phyloP scores from a whole-genome alignment of 92 coral and sea anemone species.

The Zoanthus gigantus region DNA sequence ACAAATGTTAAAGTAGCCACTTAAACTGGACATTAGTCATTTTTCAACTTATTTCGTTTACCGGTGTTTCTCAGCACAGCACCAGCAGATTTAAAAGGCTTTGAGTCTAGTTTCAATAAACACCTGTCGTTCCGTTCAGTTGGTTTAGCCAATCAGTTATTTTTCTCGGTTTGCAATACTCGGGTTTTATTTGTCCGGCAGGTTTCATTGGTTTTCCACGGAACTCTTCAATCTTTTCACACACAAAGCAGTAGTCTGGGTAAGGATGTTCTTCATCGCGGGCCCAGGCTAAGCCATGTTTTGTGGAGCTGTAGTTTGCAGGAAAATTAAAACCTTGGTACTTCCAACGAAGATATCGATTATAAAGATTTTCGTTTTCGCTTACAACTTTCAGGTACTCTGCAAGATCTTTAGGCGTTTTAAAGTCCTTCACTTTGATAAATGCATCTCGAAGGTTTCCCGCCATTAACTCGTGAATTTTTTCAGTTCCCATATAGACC shows the following conservation, averaged over 20 bases:
- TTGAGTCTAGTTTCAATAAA: no score
- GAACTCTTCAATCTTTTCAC: not conserved
- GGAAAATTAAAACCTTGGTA: constrained; percentile 64
- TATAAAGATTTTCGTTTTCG: constrained; percentile 63
- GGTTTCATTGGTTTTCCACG: constrained; percentile 2
- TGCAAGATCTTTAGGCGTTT: constrained; percentile 66
- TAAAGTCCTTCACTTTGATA: constrained; percentile 70
- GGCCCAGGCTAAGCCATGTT: constrained; percentile 8
- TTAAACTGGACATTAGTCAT: no score
- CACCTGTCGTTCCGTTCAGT: no score
- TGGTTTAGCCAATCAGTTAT: not conserved
- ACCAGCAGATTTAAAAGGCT: no score
- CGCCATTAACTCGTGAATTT: constrained; percentile 66
- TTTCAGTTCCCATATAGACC: constrained; percentile 75
- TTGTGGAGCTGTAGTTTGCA: not conserved
- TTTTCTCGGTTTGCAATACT: not conserved
- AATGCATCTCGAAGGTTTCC: constrained; percentile 63
- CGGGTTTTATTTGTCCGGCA: not conserved
- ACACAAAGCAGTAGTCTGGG: not conserved
- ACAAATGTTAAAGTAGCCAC: no score
- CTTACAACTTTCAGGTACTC: constrained; percentile 59
- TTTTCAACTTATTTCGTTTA: no score
- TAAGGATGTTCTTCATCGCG: not conserved
- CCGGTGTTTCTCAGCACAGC: no score
- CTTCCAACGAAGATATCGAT: constrained; percentile 71